Evolutionary conservation across 2,797 vertebrate genomes (phyloP), one percentile per base, ranked within the genome.

Genomic region (Balearica regulorum): DNA sequence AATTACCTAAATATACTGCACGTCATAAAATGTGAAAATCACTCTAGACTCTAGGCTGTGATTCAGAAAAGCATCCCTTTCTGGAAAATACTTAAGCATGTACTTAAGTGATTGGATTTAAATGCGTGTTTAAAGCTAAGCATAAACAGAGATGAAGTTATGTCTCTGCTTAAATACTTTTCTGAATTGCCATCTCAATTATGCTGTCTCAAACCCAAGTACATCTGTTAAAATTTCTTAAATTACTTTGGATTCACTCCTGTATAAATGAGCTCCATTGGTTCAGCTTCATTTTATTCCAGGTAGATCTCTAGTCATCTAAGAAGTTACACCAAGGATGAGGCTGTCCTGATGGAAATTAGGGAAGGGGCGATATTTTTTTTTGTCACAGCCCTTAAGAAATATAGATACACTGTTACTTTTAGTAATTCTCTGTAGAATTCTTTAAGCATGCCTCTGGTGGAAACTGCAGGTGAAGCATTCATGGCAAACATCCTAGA

Each of bases 121-220:
- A 97, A 95, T 46, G 46, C 26, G n/a, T 51, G 37, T 83, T 85
- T 94, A 88, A 94, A 89, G 69, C 58, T 72, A 62, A 86, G 51
- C 33, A 35, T 71, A 88, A 93, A 55, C 58, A 82, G 62, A 77
- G 29, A 84, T 64, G 51, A 48, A 89, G 70, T 77, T 88, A 94
- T 48, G 20, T 73, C 77, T 96, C 62, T 80, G 55, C 37, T 94
- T 95, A 96, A 97, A 84, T 68, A 89, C 83, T 83, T 85, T 73
- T 55, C 51, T 58, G 72, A 94, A 95, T 89, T 93, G 16, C 48
- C 41, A 33, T 80, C 75, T 87, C 51, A 80, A 89, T 94, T 95
- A 92, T 7, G 35, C 17, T 89, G 24, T 62, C 57, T 90, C 71
- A 94, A 95, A 91, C 25, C 44, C 60, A 87, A 89, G 60, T 53